phyloP scores from a whole-genome alignment of 2,888 invertebrate genomes.

The Mesorhabditis spiculigera region DNA sequence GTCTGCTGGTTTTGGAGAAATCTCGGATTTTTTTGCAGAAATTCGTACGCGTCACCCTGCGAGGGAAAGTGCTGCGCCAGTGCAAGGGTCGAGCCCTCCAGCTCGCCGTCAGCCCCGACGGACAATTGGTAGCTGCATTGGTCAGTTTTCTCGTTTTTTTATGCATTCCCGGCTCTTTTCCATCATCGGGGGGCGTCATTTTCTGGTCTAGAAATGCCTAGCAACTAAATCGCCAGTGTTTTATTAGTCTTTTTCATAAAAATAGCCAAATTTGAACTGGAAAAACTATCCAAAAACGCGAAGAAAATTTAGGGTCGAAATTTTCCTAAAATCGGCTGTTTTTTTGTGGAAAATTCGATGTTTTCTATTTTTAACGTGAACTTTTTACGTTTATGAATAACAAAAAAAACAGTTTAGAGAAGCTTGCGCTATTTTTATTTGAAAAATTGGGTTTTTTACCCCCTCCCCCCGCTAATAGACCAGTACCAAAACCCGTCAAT shows the following conservation, averaged over 20 bases:
- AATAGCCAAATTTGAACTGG: neutral
- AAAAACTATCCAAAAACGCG: too few species aligned
- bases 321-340: too few species aligned
- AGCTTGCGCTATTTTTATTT: too few species aligned
- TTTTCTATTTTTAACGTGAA: too few species aligned
- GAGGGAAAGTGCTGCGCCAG: constrained; percentile 76
- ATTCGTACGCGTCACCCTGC: constrained; percentile 73
- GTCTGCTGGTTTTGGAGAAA: constrained; percentile 34
- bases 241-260: neutral
- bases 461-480: neutral
- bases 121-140: constrained; percentile 68
- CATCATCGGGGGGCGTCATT: neutral
- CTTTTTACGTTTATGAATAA: too few species aligned
- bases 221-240: too few species aligned
- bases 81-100: constrained; percentile 77
- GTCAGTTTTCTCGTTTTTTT: too few species aligned
- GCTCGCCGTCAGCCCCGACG: constrained; percentile 72
- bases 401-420: too few species aligned
- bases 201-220: neutral
- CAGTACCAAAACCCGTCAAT: neutral
- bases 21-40: constrained; percentile 61
- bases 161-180: too few species aligned
- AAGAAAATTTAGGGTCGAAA: too few species aligned
- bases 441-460: too few species aligned
- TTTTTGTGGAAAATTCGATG: too few species aligned